Conservation (phyloP, 30 jellyfish, hydroid and myxozoan genomes). For the Pseudorhiza aurosa region DNA sequence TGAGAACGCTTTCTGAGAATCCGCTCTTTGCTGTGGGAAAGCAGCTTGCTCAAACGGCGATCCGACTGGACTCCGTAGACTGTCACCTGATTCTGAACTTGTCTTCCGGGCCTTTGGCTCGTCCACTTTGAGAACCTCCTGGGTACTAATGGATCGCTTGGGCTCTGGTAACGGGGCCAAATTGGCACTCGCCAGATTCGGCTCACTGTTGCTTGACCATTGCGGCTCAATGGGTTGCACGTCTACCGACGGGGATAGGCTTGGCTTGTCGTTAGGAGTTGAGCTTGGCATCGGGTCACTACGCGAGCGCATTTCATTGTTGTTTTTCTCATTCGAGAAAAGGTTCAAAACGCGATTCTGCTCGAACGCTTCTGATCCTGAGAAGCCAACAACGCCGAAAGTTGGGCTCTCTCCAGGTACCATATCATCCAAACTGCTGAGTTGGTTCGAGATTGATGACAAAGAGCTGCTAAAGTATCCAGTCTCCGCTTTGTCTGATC, state of each 20-base stretch:
- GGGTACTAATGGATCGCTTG: constrained; percentile 16
- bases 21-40: constrained; percentile 39
- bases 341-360: constrained; percentile 40
- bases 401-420: constrained; percentile 74
- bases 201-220: constrained; percentile 78
- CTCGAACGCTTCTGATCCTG: constrained; percentile 29
- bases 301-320: constrained; percentile 42
- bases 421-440: constrained; percentile 78
- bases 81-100: constrained; percentile 45
- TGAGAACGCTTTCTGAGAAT: constrained; percentile 59
- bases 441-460: constrained; percentile 78
- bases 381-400: constrained; percentile 26
- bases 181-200: constrained; percentile 52
- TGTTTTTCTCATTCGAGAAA: constrained; percentile 4
- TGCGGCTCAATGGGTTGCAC: constrained; percentile 27
- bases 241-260: constrained; percentile 7
- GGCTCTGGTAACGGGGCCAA: constrained; percentile 23
- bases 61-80: constrained; percentile 47
- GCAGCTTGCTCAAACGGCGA: constrained; percentile 63
- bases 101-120: constrained; percentile 49
- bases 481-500: constrained; percentile 68
- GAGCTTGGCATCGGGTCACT: constrained; percentile 73
- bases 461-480: constrained; percentile 78
- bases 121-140: constrained; percentile 45
- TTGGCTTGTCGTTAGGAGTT: constrained; percentile 16